phyloP scores from a whole-genome alignment of 2,888 invertebrate genomes.

The Smittia aterrima region DNA sequence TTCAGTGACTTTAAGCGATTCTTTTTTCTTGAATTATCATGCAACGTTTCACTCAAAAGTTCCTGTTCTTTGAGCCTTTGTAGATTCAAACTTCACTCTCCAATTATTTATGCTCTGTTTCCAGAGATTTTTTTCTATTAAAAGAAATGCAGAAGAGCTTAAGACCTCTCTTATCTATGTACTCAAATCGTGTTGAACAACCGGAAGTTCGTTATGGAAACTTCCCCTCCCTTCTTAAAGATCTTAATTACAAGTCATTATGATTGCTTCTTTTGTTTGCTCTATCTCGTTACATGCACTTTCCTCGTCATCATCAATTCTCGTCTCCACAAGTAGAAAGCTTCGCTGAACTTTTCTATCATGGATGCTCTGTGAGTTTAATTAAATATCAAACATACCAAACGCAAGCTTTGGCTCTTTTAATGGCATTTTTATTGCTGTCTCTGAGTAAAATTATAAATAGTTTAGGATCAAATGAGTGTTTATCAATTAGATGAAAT shows the following conservation, averaged over 20 bases:
- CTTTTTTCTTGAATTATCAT: too few relatives aligned
- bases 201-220: too few relatives aligned
- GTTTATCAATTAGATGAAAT: constrained; percentile 40
- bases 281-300: constrained; percentile 32
- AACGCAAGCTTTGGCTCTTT: constrained; percentile 15
- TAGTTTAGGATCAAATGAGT: constrained; percentile 33
- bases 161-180: too few relatives aligned
- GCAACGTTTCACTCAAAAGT: too few relatives aligned
- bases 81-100: too few relatives aligned
- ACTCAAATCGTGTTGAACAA: too few relatives aligned
- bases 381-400: constrained; percentile 37
- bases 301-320: neutral
- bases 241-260: constrained; percentile 19
- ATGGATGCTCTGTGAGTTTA: constrained; percentile 37
- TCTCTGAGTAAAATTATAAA: constrained; percentile 34
- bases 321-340: constrained; percentile 13
- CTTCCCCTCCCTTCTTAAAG: neutral
- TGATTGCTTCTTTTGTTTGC: constrained; percentile 21
- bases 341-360: constrained; percentile 41
- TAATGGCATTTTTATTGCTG: constrained; percentile 32
- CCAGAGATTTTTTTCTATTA: too few relatives aligned
- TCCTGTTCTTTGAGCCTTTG: too few relatives aligned
- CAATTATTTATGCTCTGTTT: too few relatives aligned
- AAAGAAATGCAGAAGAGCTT: too few relatives aligned
- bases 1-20: too few relatives aligned